phyloP scores from a whole-genome alignment of 2,888 invertebrate species.

The Spodoptera littoralis region DNA sequence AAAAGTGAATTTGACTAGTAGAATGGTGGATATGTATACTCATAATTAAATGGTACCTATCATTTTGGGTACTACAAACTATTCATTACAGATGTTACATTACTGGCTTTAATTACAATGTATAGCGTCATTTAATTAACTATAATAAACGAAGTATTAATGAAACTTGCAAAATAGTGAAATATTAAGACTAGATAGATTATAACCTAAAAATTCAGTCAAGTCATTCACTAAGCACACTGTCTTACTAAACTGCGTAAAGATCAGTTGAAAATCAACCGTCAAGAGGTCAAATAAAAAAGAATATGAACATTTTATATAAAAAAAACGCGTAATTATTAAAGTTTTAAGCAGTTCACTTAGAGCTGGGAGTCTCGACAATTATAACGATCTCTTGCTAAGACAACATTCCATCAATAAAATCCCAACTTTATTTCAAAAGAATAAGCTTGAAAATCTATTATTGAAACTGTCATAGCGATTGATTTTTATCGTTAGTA shows the following conservation, averaged over 20 bases:
- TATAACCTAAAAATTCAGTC: slow-evolving; percentile 82
- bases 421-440: no score
- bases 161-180: slow-evolving; percentile 58
- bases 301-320: slow-evolving; percentile 27
- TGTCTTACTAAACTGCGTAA: slow-evolving; percentile 51
- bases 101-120: slow-evolving; percentile 52
- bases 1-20: slow-evolving; percentile 68
- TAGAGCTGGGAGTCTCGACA: slow-evolving; percentile 1
- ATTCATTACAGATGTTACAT: slow-evolving; percentile 64
- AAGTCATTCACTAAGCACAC: slow-evolving; percentile 72
- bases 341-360: slow-evolving; percentile 44
- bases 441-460: no score
- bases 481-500: no score
- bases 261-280: slow-evolving; percentile 24
- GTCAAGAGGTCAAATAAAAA: slow-evolving; percentile 23
- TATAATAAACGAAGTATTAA: slow-evolving; percentile 58
- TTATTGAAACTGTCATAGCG: no score
- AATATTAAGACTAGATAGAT: slow-evolving; percentile 78
- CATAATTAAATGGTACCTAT: slow-evolving; percentile 55
- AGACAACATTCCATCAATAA: no score
- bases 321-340: slow-evolving; percentile 21
- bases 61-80: slow-evolving; percentile 64
- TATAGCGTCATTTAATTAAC: slow-evolving; percentile 52
- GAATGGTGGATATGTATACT: slow-evolving; percentile 80
- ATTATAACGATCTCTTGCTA: no score